phyloP scores from a whole-genome alignment of 2,113 vertebrate species.

The Ramphastos sulfuratus region DNA sequence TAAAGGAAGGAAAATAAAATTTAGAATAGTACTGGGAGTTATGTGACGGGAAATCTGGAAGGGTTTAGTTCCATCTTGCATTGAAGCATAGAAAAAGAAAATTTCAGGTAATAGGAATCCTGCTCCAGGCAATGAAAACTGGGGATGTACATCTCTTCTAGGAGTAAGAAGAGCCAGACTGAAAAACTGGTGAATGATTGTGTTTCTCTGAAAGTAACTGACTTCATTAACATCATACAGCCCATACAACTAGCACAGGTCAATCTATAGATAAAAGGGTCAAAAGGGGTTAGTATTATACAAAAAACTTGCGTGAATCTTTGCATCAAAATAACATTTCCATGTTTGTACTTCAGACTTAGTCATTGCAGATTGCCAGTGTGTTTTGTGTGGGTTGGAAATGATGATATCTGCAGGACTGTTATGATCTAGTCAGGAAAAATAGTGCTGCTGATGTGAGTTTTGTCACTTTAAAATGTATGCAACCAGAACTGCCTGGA shows the following conservation, averaged over 20 bases:
- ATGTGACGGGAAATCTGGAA: not conserved
- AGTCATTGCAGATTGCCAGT: not conserved
- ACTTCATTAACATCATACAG: not conserved
- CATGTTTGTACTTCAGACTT: not conserved
- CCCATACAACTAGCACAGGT: not conserved
- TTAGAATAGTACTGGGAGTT: not conserved
- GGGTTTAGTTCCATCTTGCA: not conserved
- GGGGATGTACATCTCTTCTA: not conserved
- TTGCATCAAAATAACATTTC: not conserved
- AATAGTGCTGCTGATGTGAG: not conserved
- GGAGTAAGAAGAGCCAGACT: not conserved
- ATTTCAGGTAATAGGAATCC: not conserved
- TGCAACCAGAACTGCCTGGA: not conserved
- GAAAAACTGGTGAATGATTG: not conserved
- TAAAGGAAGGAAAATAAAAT: constrained; percentile 27
- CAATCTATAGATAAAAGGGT: not conserved
- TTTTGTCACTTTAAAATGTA: not conserved
- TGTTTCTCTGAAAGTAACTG: not conserved
- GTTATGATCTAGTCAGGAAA: not conserved
- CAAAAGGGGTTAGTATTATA: not conserved
- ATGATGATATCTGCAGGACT: not conserved
- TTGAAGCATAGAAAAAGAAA: not conserved
- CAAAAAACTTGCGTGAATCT: not conserved
- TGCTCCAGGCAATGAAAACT: not conserved
- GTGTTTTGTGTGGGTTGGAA: not conserved